Evolutionary conservation across 2,113 vertebrate species (phyloP).

Genomic region (Ophiodon elongatus): DNA sequence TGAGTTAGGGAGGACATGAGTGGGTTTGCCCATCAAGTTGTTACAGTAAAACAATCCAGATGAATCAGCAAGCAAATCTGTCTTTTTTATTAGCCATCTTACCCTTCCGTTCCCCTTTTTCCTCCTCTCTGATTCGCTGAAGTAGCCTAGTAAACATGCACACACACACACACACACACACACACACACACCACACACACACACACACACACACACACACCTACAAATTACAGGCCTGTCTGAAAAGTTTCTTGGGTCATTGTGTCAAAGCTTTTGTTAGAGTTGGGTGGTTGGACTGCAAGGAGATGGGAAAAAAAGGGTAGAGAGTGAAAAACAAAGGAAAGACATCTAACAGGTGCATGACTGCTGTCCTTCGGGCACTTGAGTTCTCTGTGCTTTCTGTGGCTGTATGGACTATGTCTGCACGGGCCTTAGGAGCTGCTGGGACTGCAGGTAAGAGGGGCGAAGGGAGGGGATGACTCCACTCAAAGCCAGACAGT

Average conservation of each 20-base stretch:
- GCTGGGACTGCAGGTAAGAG: slow-evolving; percentile 43
- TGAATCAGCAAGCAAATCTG: slow-evolving; percentile 67
- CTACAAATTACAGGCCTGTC: slow-evolving; percentile 51
- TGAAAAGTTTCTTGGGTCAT: slow-evolving; percentile 61
- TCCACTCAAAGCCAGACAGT: slow-evolving; percentile 59
- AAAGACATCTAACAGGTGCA: slow-evolving; percentile 68
- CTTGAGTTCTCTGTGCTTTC: slow-evolving; percentile 62
- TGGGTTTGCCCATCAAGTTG: slow-evolving; percentile 82
- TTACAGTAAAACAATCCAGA: slow-evolving; percentile 75
- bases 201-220: slow-evolving; percentile 35
- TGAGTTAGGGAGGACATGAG: slow-evolving; percentile 79
- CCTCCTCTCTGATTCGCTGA: slow-evolving; percentile 27
- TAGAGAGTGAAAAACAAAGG: slow-evolving; percentile 57
- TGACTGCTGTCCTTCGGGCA: slow-evolving; percentile 64
- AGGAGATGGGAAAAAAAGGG: slow-evolving; percentile 27
- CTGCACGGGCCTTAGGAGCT: slow-evolving; percentile 49
- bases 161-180: slow-evolving; percentile 37
- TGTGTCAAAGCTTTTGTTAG: slow-evolving; percentile 59
- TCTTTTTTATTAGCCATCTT: slow-evolving; percentile 72
- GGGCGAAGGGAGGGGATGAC: slow-evolving; percentile 32
- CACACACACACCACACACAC: slow-evolving; percentile 34
- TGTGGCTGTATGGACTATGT: slow-evolving; percentile 63
- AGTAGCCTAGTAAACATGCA: slow-evolving; percentile 28
- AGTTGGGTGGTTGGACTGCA: slow-evolving; percentile 40
- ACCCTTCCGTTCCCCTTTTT: slow-evolving; percentile 47